A percentile compares a stretch with the other conserved stretches of the same genome.
These are phyloP conservation scores for Monodelphis domestica DNA, from an alignment of 2,797 vertebrate species.

Conservation along the genomic window DNA sequence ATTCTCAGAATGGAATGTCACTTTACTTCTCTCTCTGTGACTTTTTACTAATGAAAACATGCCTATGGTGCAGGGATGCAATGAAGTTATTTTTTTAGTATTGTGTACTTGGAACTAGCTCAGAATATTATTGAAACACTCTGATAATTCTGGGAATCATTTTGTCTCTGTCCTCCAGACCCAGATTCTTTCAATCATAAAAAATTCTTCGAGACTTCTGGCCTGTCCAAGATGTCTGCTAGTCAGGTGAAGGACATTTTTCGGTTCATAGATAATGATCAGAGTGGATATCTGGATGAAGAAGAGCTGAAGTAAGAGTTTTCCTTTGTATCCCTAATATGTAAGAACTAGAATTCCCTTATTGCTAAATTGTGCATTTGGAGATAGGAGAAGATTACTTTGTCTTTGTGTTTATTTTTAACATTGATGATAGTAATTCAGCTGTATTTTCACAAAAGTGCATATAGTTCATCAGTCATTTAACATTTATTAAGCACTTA, in stretches of 20 bases:
- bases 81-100: not conserved
- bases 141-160: not conserved
- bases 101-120: conserved; percentile 7
- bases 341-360: conserved; percentile 8
- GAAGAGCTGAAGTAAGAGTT: conserved; percentile 94
- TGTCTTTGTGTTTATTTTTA: not conserved
- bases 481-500: not conserved
- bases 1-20: not conserved
- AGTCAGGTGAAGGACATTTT: conserved; percentile 94
- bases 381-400: not conserved
- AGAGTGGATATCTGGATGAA: conserved; percentile 95
- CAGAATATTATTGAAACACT: not conserved
- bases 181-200: conserved; percentile 94
- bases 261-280: conserved; percentile 92
- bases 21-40: not conserved
- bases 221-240: conserved; percentile 93
- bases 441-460: not conserved
- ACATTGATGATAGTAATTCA: not conserved
- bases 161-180: conserved; percentile 85
- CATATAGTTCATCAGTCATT: not conserved
- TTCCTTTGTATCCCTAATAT: conserved; percentile 29
- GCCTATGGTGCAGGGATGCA: not conserved
- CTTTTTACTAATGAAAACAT: not conserved
- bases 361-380: not conserved
- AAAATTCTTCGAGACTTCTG: conserved; percentile 96